These are phyloP conservation scores for Piaya cayana DNA, from an alignment of 2,113 vertebrate species.

Conservation along the genomic window DNA sequence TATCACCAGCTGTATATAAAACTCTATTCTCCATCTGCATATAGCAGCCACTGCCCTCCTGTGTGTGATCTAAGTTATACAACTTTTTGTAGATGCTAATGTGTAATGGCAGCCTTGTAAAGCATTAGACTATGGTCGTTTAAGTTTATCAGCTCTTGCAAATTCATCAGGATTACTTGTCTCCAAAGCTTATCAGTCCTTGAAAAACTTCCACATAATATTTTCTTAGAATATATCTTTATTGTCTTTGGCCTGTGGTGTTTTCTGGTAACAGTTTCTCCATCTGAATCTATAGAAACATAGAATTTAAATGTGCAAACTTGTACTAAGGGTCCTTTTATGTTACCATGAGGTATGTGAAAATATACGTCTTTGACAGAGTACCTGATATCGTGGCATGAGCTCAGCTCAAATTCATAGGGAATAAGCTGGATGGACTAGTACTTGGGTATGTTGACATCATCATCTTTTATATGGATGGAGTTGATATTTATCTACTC, in stretches of 20 bases:
- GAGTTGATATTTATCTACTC: not conserved
- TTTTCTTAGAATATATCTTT: not conserved
- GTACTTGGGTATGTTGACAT: not conserved
- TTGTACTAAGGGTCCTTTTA: not conserved
- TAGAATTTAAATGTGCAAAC: not conserved
- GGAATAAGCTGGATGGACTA: not conserved
- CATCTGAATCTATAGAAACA: not conserved
- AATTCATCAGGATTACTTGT: not conserved
- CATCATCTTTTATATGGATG: not conserved
- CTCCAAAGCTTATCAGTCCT: not conserved
- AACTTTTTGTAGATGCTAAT: not conserved
- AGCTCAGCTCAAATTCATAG: not conserved
- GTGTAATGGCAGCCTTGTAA: not conserved
- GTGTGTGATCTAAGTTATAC: not conserved
- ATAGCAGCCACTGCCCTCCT: not conserved
- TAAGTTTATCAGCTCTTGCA: not conserved
- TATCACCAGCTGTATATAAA: not conserved
- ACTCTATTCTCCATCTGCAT: not conserved
- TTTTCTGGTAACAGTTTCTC: not conserved
- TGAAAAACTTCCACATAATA: not conserved
- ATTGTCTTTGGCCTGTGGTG: not conserved
- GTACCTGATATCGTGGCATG: not conserved
- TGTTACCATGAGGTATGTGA: not conserved
- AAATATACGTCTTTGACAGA: not conserved
- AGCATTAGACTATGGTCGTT: not conserved